Conservation (phyloP, 2,797 vertebrate genomes). For the Meriones psammophilus region DNA sequence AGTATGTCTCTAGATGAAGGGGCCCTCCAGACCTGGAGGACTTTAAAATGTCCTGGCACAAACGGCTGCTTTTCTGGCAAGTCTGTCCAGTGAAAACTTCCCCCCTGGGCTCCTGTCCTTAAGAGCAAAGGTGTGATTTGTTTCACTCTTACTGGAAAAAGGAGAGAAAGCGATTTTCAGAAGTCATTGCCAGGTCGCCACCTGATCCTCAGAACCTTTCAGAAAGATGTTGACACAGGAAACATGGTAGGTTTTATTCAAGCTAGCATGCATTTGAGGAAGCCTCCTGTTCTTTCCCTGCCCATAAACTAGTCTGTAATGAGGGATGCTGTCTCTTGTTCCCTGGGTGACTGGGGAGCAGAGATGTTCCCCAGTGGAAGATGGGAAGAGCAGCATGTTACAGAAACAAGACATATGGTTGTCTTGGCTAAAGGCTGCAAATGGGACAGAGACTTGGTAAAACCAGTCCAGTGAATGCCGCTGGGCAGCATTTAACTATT, state of each 20-base stretch:
- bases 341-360: background rate
- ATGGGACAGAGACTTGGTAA: background rate
- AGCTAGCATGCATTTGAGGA: background rate
- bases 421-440: background rate
- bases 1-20: background rate
- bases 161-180: background rate
- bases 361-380: background rate
- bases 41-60: slow-evolving; percentile 30
- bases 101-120: background rate
- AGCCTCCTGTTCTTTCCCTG: background rate
- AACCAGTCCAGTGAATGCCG: background rate
- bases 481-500: too few relatives aligned
- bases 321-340: background rate
- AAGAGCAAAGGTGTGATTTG: background rate
- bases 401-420: background rate
- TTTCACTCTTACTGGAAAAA: background rate
- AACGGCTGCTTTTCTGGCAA: slow-evolving; percentile 32
- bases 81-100: background rate
- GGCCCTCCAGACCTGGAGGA: slow-evolving; percentile 16
- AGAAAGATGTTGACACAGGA: background rate
- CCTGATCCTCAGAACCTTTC: background rate
- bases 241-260: background rate
- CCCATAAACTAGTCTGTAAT: background rate
- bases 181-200: background rate
- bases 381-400: background rate